These are phyloP conservation scores for Subacronicta megacephala DNA, from an alignment of 2,888 invertebrate genomes.

Conservation along the genomic window DNA sequence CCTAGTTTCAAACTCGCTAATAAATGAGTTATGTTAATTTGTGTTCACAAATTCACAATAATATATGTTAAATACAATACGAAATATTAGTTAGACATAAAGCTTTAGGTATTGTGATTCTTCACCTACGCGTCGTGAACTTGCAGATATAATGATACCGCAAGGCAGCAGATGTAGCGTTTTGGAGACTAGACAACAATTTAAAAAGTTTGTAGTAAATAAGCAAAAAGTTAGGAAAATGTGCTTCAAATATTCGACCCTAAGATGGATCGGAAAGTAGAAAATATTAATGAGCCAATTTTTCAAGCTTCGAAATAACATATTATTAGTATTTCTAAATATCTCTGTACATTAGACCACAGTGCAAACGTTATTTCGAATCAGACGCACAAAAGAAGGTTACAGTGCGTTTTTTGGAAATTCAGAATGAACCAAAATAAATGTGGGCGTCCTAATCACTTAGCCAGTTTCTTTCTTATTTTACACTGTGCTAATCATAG, in stretches of 20 bases:
- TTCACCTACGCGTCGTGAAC: slow-evolving; percentile 32
- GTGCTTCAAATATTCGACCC: too few species aligned
- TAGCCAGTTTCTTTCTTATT: slow-evolving; percentile 39
- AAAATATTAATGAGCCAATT: too few species aligned
- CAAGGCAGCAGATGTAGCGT: slow-evolving; percentile 24
- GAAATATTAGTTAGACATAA: slow-evolving; percentile 31
- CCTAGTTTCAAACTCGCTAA: slow-evolving; percentile 16
- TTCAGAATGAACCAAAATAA: slow-evolving; percentile 58
- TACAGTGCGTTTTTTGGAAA: slow-evolving; percentile 67
- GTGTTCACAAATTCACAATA: too few species aligned
- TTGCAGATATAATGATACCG: slow-evolving; percentile 20
- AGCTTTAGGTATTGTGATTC: slow-evolving; percentile 9
- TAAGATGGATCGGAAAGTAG: too few species aligned
- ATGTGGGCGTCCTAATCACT: slow-evolving; percentile 63
- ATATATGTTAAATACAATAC: too few species aligned
- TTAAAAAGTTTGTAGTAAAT: not conserved
- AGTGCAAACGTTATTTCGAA: slow-evolving; percentile 61
- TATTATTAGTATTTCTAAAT: not conserved
- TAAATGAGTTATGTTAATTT: slow-evolving; percentile 16
- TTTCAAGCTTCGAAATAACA: too few species aligned
- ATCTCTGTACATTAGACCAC: slow-evolving; percentile 37
- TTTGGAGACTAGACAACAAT: not conserved
- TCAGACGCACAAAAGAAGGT: slow-evolving; percentile 68
- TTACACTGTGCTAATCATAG: slow-evolving; percentile 36
- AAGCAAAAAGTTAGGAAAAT: too few species aligned